Evolutionary conservation across 2,797 vertebrate genomes (phyloP).

Genomic region (Menidia menidia): DNA sequence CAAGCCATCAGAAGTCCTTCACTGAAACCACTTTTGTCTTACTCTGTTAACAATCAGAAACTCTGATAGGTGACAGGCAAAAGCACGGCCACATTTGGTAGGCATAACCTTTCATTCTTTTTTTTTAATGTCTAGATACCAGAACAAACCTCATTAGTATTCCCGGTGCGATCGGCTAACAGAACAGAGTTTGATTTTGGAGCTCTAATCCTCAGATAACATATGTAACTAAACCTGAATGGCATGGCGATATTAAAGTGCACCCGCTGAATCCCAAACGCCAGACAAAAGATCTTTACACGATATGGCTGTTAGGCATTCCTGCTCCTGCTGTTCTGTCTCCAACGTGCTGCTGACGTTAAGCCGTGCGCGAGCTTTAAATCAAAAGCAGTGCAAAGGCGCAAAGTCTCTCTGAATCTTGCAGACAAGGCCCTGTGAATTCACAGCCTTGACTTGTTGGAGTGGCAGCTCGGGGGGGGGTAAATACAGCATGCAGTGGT

Average conservation of each 20-base stretch:
- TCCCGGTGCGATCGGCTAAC: constrained; percentile 53
- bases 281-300: constrained; percentile 43
- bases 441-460: constrained; percentile 1
- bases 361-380: constrained; percentile 27
- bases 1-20: not conserved
- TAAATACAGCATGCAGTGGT: not conserved
- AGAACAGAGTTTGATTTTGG: constrained; percentile 71
- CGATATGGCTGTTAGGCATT: constrained; percentile 36
- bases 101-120: constrained; percentile 15
- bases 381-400: constrained; percentile 4
- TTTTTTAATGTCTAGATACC: constrained; percentile 17
- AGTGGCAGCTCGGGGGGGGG: constrained; percentile 1
- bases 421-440: not conserved
- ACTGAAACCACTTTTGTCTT: constrained; percentile 12
- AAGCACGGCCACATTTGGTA: constrained; percentile 13
- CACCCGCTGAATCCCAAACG: constrained; percentile 57
- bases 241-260: constrained; percentile 65
- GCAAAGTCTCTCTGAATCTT: not conserved
- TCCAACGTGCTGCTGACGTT: constrained; percentile 9
- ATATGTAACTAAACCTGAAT: constrained; percentile 68
- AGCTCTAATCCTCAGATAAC: constrained; percentile 71
- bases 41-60: not conserved
- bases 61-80: constrained; percentile 23
- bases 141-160: constrained; percentile 55
- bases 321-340: constrained; percentile 22